These are phyloP conservation scores for Polyommatus icarus DNA, from an alignment of 2,888 invertebrate species.

Conservation along the genomic window DNA sequence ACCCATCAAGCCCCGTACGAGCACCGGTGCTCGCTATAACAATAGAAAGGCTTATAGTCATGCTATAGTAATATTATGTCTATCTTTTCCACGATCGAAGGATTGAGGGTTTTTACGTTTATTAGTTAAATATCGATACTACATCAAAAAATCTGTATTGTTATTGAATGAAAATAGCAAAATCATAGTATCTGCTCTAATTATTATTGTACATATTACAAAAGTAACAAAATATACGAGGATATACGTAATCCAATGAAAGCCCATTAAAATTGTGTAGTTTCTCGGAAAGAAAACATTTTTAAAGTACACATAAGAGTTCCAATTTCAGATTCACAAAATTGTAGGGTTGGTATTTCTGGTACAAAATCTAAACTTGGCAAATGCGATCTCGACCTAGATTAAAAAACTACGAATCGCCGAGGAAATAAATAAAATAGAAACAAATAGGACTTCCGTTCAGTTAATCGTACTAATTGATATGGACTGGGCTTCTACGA, in stretches of 20 bases:
- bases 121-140: too few species aligned
- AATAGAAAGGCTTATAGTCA: too few species aligned
- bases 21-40: too few species aligned
- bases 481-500: neutral
- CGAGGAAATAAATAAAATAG: slow-evolving; percentile 15
- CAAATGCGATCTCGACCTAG: slow-evolving; percentile 22
- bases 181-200: too few species aligned
- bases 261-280: slow-evolving; percentile 4
- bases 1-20: too few species aligned
- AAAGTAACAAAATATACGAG: neutral
- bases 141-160: too few species aligned
- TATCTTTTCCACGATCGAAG: too few species aligned
- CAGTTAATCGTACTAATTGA: slow-evolving; percentile 29
- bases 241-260: neutral
- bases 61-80: too few species aligned
- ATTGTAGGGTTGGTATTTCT: slow-evolving; percentile 16
- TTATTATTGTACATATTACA: too few species aligned
- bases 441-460: slow-evolving; percentile 10
- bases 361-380: slow-evolving; percentile 14
- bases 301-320: slow-evolving; percentile 13
- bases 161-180: too few species aligned
- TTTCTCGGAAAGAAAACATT: slow-evolving; percentile 8
- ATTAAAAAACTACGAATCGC: neutral
- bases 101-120: too few species aligned
- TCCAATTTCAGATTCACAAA: slow-evolving; percentile 13